Evolutionary conservation across 2,888 invertebrate species (phyloP).

Genomic region (Hypena proboscidalis): DNA sequence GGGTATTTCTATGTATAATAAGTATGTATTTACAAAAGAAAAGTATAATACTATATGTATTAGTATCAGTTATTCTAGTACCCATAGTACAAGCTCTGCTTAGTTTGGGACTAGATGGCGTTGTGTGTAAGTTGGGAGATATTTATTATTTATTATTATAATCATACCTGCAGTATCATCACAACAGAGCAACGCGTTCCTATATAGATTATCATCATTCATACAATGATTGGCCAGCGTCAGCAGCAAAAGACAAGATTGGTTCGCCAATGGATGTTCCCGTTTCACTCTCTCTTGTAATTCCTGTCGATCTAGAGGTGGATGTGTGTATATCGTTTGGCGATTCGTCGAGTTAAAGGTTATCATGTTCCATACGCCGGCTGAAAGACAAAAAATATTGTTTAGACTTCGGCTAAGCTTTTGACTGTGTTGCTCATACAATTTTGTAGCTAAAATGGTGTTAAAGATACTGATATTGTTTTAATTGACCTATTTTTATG

Average conservation of each 20-base stretch:
- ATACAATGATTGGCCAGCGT: conserved; percentile 97
- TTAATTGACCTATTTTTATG: too few species aligned
- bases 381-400: conserved; percentile 67
- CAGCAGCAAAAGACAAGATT: conserved; percentile 94
- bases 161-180: conserved; percentile 90
- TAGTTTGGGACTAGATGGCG: too few species aligned
- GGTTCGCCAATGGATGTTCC: conserved; percentile 93
- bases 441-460: too few species aligned
- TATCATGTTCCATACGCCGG: conserved; percentile 92
- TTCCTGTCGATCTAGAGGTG: conserved; percentile 71
- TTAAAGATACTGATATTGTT: too few species aligned
- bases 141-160: neutral
- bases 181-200: conserved; percentile 93
- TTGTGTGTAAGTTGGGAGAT: too few species aligned
- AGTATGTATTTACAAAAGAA: too few species aligned
- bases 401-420: too few species aligned
- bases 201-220: conserved; percentile 91
- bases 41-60: too few species aligned
- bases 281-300: conserved; percentile 78
- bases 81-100: too few species aligned
- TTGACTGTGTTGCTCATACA: too few species aligned
- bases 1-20: too few species aligned
- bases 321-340: conserved; percentile 61
- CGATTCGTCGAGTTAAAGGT: conserved; percentile 85
- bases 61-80: too few species aligned